phyloP scores from a whole-genome alignment of 2,797 vertebrate genomes.

The Chanos chanos region DNA sequence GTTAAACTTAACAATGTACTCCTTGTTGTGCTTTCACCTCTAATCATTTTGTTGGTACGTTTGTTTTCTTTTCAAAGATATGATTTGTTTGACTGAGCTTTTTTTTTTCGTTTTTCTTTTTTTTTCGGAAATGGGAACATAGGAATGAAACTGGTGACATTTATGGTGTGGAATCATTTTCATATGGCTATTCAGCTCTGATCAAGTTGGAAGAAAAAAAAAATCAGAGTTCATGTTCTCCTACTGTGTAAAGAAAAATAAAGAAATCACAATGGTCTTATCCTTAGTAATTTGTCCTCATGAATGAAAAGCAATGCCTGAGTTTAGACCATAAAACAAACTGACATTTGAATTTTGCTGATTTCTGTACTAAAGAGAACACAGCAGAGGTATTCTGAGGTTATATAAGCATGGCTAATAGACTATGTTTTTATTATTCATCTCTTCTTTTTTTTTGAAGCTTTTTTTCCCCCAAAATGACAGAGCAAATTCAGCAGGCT shows the following conservation, averaged over 20 bases:
- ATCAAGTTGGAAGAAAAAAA: conserved; percentile 40
- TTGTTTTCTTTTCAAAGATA: neutral
- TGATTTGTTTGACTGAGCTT: neutral
- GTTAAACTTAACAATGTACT: no score
- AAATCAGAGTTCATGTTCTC: conserved; percentile 66
- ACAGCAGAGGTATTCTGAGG: no score
- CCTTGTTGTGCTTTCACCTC: no score
- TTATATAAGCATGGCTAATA: no score
- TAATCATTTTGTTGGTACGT: conserved; percentile 2
- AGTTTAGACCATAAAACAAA: no score
- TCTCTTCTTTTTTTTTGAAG: no score
- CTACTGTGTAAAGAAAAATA: conserved; percentile 68
- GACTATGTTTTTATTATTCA: no score
- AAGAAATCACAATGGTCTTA: conserved; percentile 67
- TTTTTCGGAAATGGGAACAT: neutral
- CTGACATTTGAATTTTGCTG: no score
- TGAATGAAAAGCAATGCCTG: conserved; percentile 23
- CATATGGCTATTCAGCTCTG: conserved; percentile 39
- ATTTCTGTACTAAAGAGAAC: neutral
- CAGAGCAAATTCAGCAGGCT: no score
- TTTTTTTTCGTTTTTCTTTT: neutral
- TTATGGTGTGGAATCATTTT: conserved; percentile 4
- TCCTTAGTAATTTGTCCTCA: conserved; percentile 51
- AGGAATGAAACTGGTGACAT: no score
- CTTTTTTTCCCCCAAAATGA: no score